phyloP scores from a whole-genome alignment of 1,140 invertebrate species.

The Pemphigus obesinymphae region DNA sequence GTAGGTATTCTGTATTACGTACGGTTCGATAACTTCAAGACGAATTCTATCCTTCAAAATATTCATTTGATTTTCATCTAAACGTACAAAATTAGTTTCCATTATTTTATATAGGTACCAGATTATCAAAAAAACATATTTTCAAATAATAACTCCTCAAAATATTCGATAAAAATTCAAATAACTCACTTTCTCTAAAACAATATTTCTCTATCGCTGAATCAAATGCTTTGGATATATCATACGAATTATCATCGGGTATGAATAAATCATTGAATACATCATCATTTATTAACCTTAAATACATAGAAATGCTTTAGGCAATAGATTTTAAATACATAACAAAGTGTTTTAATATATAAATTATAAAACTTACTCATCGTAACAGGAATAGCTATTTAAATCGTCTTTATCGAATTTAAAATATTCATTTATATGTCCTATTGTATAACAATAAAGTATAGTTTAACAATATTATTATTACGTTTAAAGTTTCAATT shows the following conservation, averaged over 20 bases:
- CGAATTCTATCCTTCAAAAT: background rate
- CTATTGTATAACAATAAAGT: background rate
- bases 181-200: background rate
- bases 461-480: background rate
- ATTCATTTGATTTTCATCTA: background rate
- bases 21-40: background rate
- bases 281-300: conserved; percentile 20
- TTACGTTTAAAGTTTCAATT: background rate
- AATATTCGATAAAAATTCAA: background rate
- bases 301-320: background rate
- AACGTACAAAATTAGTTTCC: background rate
- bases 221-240: background rate
- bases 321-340: background rate
- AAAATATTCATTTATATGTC: background rate
- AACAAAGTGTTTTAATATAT: background rate
- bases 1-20: background rate
- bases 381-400: background rate
- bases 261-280: conserved; percentile 13
- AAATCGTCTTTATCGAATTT: background rate
- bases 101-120: background rate
- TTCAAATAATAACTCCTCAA: background rate
- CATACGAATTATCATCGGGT: background rate
- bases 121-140: too few species aligned
- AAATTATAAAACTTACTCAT: conserved; percentile 8
- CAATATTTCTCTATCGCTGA: background rate